Percentiles rank a stretch among this genome's conserved stretches.
Conservation (phyloP, 2,797 vertebrate genomes). For the Perodicticus potto region DNA sequence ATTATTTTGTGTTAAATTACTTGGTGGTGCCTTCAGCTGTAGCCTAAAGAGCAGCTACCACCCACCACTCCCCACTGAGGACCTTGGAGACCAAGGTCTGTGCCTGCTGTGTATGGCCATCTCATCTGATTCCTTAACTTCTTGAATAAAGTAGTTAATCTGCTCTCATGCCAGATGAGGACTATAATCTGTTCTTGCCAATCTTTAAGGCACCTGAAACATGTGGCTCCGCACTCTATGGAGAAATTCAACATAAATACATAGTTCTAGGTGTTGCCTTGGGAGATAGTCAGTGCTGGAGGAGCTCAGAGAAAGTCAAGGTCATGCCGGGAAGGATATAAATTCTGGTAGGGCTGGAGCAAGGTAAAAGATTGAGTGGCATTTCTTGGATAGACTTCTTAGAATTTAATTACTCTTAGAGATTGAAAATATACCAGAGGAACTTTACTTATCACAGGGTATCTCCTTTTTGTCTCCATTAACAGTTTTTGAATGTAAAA, state of each 20-base stretch:
- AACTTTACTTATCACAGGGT: background rate
- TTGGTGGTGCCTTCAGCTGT: background rate
- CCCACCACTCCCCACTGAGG: background rate
- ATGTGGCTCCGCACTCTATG: background rate
- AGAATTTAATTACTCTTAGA: background rate
- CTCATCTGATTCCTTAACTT: background rate
- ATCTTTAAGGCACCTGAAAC: background rate
- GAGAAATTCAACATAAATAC: background rate
- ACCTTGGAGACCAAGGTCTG: background rate
- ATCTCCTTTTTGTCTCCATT: background rate
- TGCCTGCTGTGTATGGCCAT: background rate
- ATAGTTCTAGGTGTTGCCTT: background rate
- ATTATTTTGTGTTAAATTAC: conserved; percentile 29
- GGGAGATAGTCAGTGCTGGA: background rate
- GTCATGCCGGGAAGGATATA: background rate
- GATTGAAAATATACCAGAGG: background rate
- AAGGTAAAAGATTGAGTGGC: background rate
- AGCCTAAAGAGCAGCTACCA: background rate
- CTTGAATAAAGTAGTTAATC: conserved; percentile 2
- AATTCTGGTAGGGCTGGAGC: background rate
- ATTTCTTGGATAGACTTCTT: background rate
- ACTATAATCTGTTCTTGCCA: background rate
- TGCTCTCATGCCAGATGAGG: background rate
- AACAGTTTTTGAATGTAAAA: conserved; percentile 95
- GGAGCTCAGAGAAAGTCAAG: background rate